A percentile compares a stretch with the other conserved stretches of the same genome.
Conservation (phyloP, 2,888 invertebrate genomes). For the Sarcophaga caerulescens region DNA sequence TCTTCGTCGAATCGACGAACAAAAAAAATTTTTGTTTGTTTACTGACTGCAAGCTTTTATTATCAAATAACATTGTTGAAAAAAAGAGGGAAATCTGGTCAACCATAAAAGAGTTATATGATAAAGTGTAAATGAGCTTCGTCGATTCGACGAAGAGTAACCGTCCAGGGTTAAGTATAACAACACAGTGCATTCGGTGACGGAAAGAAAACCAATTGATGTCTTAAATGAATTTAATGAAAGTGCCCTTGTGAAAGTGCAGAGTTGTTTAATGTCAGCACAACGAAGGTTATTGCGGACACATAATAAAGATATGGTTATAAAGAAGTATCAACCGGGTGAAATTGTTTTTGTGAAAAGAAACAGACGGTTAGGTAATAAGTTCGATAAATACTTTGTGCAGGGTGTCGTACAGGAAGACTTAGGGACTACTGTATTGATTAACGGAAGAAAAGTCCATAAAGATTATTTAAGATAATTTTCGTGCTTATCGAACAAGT, state of each 20-base stretch:
- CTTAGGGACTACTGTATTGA: slow-evolving; percentile 23
- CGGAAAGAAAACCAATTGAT: slow-evolving; percentile 22
- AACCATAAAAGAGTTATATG: too few species aligned
- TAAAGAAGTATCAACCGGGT: slow-evolving; percentile 19
- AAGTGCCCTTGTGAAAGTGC: not conserved
- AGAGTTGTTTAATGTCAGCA: not conserved
- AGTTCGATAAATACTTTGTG: slow-evolving; percentile 19
- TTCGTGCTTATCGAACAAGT: not conserved
- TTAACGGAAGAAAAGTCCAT: slow-evolving; percentile 27
- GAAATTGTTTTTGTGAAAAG: slow-evolving; percentile 44
- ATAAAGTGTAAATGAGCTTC: too few species aligned
- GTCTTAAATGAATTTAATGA: slow-evolving; percentile 15
- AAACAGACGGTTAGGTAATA: slow-evolving; percentile 33
- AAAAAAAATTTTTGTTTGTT: too few species aligned
- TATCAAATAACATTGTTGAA: too few species aligned
- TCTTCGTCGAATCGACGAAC: too few species aligned
- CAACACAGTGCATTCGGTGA: slow-evolving; percentile 52
- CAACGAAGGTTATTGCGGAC: slow-evolving; percentile 19
- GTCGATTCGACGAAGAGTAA: too few species aligned
- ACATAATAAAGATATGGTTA: slow-evolving; percentile 13
- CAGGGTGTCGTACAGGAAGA: slow-evolving; percentile 23
- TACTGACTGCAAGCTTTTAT: too few species aligned
- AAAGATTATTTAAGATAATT: slow-evolving; percentile 29
- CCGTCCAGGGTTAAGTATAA: too few species aligned
- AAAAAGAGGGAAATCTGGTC: too few species aligned